These are phyloP conservation scores for Perognathus longimembris DNA, from an alignment of 2,113 vertebrate genomes.

Conservation along the genomic window DNA sequence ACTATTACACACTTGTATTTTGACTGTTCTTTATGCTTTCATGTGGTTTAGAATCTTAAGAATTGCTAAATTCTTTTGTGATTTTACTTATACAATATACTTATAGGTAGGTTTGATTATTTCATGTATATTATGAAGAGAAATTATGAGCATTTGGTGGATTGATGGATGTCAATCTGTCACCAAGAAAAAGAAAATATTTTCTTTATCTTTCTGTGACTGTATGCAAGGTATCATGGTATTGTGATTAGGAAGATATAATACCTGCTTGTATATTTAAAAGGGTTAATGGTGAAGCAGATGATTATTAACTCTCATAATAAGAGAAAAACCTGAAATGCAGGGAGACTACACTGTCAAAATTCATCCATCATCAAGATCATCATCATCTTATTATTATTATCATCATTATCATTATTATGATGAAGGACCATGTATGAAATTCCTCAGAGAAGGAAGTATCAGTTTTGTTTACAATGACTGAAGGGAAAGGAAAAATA, in stretches of 20 bases:
- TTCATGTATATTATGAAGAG: neutral
- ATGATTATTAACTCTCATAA: neutral
- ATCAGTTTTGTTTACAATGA: neutral
- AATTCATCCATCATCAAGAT: neutral
- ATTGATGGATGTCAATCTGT: neutral
- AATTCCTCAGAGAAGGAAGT: neutral
- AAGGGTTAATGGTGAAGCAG: neutral
- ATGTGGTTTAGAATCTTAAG: neutral
- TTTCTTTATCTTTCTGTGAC: neutral
- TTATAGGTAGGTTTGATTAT: neutral
- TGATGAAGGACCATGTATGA: neutral
- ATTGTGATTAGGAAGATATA: neutral
- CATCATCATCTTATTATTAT: no score
- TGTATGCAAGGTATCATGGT: neutral
- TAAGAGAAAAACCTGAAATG: neutral
- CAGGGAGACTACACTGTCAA: neutral
- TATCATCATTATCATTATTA: neutral
- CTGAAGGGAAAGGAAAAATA: neutral
- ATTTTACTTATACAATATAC: conserved; percentile 20
- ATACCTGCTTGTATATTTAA: neutral
- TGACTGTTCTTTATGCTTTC: neutral
- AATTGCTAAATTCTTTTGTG: neutral
- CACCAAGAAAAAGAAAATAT: neutral
- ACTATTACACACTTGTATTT: neutral
- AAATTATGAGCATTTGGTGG: neutral